phyloP scores from a whole-genome alignment of 2,888 invertebrate genomes.

The Synanthedon vespiformis region DNA sequence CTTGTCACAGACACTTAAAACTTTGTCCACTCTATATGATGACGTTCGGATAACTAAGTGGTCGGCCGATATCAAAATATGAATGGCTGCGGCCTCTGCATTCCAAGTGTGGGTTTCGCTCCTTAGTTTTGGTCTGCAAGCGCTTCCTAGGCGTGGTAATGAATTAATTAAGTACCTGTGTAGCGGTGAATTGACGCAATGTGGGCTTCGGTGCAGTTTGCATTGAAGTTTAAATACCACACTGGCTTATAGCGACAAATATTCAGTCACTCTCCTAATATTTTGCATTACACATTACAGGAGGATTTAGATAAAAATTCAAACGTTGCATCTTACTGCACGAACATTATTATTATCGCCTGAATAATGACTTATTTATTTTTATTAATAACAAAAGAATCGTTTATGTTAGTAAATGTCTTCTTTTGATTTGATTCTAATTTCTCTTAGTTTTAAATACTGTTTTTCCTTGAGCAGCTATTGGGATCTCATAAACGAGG shows the following conservation, averaged over 20 bases:
- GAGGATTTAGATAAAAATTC: not conserved
- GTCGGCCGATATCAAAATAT: slow-evolving; percentile 35
- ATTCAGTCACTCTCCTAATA: slow-evolving; percentile 3
- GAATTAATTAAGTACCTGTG: slow-evolving; percentile 48
- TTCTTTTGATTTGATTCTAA: no score
- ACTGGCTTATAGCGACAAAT: not conserved
- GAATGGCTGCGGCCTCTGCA: slow-evolving; percentile 36
- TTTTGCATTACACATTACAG: slow-evolving; percentile 6
- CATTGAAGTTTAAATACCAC: slow-evolving; percentile 28
- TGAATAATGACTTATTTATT: no score
- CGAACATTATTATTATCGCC: no score
- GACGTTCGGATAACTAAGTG: slow-evolving; percentile 46
- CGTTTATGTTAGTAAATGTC: no score
- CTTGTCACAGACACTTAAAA: slow-evolving; percentile 18
- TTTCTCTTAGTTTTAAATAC: no score
- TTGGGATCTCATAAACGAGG: no score
- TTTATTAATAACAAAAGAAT: no score
- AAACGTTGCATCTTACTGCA: no score
- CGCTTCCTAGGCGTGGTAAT: slow-evolving; percentile 61
- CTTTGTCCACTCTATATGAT: slow-evolving; percentile 35
- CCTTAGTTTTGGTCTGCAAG: slow-evolving; percentile 57
- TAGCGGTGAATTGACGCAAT: slow-evolving; percentile 20
- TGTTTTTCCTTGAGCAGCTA: no score
- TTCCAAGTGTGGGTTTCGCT: slow-evolving; percentile 62
- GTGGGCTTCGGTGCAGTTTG: slow-evolving; percentile 52